These are phyloP conservation scores for Ooceraea biroi DNA, from an alignment of 1,140 invertebrate species.

Conservation along the genomic window DNA sequence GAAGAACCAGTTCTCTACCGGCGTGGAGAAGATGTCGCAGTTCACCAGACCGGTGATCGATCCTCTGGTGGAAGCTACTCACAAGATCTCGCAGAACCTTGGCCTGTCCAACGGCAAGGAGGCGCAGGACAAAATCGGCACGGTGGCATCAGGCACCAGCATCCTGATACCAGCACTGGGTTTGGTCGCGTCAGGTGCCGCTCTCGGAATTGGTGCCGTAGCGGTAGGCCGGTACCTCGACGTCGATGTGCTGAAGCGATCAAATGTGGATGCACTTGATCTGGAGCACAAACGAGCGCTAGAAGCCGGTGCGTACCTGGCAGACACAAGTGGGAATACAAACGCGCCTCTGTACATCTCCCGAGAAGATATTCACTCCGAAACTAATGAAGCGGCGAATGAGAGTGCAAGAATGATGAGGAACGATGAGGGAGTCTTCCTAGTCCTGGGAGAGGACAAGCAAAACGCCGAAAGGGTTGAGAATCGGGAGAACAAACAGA, in stretches of 20 bases:
- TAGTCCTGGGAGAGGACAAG: slow-evolving; percentile 55
- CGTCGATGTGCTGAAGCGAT: slow-evolving; percentile 88
- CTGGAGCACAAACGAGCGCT: slow-evolving; percentile 88
- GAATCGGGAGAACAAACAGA: slow-evolving; percentile 32
- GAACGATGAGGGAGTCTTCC: neutral
- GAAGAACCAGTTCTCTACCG: slow-evolving; percentile 90
- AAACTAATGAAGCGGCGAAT: neutral
- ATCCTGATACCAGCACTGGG: slow-evolving; percentile 91
- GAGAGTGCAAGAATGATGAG: neutral
- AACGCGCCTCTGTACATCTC: slow-evolving; percentile 26
- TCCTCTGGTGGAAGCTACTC: slow-evolving; percentile 91
- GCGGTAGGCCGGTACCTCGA: slow-evolving; percentile 91
- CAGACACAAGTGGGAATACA: neutral
- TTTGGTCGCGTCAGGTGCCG: slow-evolving; percentile 92
- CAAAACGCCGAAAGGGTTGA: slow-evolving; percentile 33
- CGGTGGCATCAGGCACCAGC: slow-evolving; percentile 85
- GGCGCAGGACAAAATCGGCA: slow-evolving; percentile 91
- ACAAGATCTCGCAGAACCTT: slow-evolving; percentile 92
- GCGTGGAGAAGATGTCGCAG: slow-evolving; percentile 90
- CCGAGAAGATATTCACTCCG: slow-evolving; percentile 17
- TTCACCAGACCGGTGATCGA: slow-evolving; percentile 91
- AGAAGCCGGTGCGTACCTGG: neutral
- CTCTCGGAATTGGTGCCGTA: slow-evolving; percentile 91
- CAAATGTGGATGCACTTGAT: slow-evolving; percentile 81
- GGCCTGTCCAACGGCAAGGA: slow-evolving; percentile 87